A percentile compares a stretch with the other conserved stretches of the same genome.
Evolutionary conservation across 2,888 invertebrate genomes (phyloP).

Genomic region (Cheilosia scutellata): DNA sequence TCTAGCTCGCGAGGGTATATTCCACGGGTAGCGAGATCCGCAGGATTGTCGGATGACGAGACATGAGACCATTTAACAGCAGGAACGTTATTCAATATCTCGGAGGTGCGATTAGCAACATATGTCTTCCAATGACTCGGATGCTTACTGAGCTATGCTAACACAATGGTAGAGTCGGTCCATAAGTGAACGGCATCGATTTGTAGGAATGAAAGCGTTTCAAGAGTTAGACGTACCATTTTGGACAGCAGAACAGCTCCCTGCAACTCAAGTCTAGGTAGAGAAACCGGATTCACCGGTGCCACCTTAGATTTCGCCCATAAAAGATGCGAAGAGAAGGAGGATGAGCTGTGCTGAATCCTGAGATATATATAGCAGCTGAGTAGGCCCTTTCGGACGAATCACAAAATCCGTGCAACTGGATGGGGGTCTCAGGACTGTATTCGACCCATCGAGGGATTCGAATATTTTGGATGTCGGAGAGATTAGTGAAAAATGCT

Average conservation of each 20-base stretch:
- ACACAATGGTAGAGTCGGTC: conserved; percentile 28
- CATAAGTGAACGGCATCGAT: neutral
- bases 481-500: conserved; percentile 6
- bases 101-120: conserved; percentile 51
- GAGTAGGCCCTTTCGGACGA: conserved; percentile 59
- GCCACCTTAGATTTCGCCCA: conserved; percentile 38
- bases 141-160: conserved; percentile 27
- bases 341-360: neutral
- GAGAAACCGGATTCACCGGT: conserved; percentile 40
- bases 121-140: conserved; percentile 52
- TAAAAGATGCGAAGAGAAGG: conserved; percentile 16
- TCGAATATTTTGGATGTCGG: conserved; percentile 8
- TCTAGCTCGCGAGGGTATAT: neutral
- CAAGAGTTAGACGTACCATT: neutral
- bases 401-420: conserved; percentile 57
- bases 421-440: neutral
- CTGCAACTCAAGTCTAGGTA: conserved; percentile 39
- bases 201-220: neutral
- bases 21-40: conserved; percentile 16
- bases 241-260: conserved; percentile 33
- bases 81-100: neutral
- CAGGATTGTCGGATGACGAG: neutral
- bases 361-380: conserved; percentile 28
- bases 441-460: conserved; percentile 54
- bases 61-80: neutral